Conservation (phyloP, 2,797 vertebrate genomes). For the Catostomus latipinnis region DNA sequence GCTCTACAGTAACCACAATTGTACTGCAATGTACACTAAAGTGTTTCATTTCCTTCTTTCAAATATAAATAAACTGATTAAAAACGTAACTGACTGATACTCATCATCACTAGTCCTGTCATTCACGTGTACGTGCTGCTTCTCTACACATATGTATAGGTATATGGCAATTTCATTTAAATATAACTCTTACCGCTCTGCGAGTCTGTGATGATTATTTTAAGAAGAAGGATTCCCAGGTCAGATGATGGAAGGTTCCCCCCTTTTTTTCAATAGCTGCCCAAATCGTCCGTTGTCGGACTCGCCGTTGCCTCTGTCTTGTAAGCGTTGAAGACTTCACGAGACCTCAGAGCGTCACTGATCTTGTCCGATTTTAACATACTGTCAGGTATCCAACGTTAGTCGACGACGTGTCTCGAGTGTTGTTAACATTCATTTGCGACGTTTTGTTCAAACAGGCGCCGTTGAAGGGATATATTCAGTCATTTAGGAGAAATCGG, state of each 20-base stretch:
- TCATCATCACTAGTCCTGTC: neutral
- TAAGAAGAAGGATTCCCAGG: slow-evolving; percentile 65
- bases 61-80: neutral
- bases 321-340: slow-evolving; percentile 15
- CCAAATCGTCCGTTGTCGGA: slow-evolving; percentile 1
- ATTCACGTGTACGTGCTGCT: neutral
- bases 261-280: neutral
- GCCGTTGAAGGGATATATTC: neutral
- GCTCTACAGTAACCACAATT: neutral
- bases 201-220: slow-evolving; percentile 82
- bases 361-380: neutral
- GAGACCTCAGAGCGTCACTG: slow-evolving; percentile 23
- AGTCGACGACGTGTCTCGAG: neutral
- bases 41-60: neutral
- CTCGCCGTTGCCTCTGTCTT: slow-evolving; percentile 34
- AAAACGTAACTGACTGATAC: neutral
- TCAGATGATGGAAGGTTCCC: slow-evolving; percentile 33
- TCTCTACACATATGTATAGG: neutral
- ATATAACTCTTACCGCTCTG: slow-evolving; percentile 76
- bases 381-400: neutral
- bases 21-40: neutral
- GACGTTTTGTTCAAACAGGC: neutral
- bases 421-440: neutral
- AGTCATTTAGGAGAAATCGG: neutral
- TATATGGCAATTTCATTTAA: neutral